Evolutionary conservation across 2,113 vertebrate species (phyloP), one percentile per base, ranked within the genome.

Genomic region (Suncus etruscus): DNA sequence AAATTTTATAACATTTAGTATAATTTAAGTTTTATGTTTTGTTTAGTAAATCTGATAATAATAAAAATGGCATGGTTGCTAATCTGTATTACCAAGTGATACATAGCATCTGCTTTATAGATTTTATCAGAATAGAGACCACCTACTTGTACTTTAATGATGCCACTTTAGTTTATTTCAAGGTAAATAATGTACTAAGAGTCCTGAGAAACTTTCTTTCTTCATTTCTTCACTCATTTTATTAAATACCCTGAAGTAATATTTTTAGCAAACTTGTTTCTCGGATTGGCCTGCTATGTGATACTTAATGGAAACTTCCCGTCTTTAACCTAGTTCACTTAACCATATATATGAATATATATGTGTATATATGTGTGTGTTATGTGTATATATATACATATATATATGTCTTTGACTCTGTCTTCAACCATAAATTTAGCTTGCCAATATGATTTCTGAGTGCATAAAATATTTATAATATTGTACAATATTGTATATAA

Each of bases 401-500:
- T 14, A 54, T 54, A 15, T 54, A 54, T 54, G 54, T 54, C 54
- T 54, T 16, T 54, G 54, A 54, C 54, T 27, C 93, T 92, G 48
- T 80, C 85, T 90, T 85, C 12, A 83, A 70, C 65, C 24, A 54
- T 69, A 89, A 29, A 63, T 74, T 95, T 89, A 84, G 61, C 12
- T 93, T 93, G 91, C 8, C 70, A 63, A 81, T 87, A 92, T 66
- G 66, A 93, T 32, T 92, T 95, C 74, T 91, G 93, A 87, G 87
- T 89, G 81, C 65, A 25, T 66, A 54, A 66, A 50, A 20, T 31
- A 63, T 20, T 91, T 82, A 87, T 48, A 47, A 54, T 54, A 54
- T 54, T n/a, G n/a, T n/a, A n/a, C n/a, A n/a, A n/a, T n/a, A n/a
- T n/a, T n/a, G n/a, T 54, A 54, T 54, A 54, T 54, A 54, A 54